Evolutionary conservation across 2,888 invertebrate species (phyloP).

Genomic region (Sphaerophoria rueppellii): DNA sequence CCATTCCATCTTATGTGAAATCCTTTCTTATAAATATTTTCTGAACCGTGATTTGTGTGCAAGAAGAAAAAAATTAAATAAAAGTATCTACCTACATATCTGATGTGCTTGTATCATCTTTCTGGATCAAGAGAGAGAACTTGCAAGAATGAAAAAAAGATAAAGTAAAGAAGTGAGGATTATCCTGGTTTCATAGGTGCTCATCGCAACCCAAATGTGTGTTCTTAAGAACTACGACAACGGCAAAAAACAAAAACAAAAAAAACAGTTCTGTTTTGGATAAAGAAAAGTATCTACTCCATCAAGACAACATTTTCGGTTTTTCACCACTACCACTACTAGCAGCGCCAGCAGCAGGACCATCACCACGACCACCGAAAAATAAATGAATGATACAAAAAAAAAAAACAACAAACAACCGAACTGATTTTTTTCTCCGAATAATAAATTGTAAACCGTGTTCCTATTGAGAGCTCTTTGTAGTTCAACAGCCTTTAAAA

Average conservation of each 20-base stretch:
- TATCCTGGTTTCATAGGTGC: slow-evolving; percentile 60
- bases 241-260: slow-evolving; percentile 30
- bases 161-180: slow-evolving; percentile 62
- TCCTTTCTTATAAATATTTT: slow-evolving; percentile 52
- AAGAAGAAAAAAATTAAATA: slow-evolving; percentile 23
- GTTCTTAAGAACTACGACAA: slow-evolving; percentile 49
- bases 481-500: slow-evolving; percentile 53
- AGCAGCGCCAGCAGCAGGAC: too few relatives aligned
- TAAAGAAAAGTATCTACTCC: slow-evolving; percentile 52
- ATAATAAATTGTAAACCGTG: slow-evolving; percentile 62
- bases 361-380: slow-evolving; percentile 28
- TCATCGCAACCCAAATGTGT: slow-evolving; percentile 70
- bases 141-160: slow-evolving; percentile 57
- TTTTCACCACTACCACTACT: slow-evolving; percentile 14
- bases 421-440: slow-evolving; percentile 43
- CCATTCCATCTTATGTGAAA: slow-evolving; percentile 9
- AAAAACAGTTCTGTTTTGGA: slow-evolving; percentile 40
- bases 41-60: slow-evolving; percentile 54
- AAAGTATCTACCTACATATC: slow-evolving; percentile 30
- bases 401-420: background rate
- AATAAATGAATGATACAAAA: background rate
- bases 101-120: slow-evolving; percentile 19
- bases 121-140: slow-evolving; percentile 6
- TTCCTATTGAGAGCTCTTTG: slow-evolving; percentile 64
- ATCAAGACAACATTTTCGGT: slow-evolving; percentile 9